Conservation (phyloP, 2,113 vertebrate species). For the Actenoides lindsayi region DNA sequence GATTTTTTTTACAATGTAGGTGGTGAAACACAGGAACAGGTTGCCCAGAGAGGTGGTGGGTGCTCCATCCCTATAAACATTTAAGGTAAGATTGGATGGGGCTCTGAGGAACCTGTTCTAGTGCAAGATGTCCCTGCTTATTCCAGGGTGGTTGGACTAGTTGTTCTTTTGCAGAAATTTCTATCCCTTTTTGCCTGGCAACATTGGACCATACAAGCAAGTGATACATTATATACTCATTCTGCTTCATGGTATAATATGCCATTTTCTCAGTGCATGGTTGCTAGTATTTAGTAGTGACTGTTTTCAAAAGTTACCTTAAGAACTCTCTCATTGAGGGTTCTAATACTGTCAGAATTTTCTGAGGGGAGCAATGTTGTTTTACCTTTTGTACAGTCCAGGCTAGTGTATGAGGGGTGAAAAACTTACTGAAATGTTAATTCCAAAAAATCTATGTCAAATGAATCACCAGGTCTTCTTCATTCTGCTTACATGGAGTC, state of each 20-base stretch:
- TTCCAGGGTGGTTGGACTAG: too few species aligned
- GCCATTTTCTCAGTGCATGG: neutral
- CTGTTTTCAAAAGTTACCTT: neutral
- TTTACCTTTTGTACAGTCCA: neutral
- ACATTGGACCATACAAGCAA: neutral
- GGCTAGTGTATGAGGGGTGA: neutral
- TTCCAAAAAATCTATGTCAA: neutral
- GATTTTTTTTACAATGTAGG: rapidly evolving
- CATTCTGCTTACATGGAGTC: neutral
- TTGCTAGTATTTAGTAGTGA: neutral
- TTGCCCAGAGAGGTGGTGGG: neutral
- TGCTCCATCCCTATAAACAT: neutral
- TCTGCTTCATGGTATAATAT: neutral
- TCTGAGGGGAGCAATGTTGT: rapidly evolving
- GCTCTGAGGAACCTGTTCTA: too few species aligned
- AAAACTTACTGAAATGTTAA: neutral
- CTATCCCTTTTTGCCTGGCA: too few species aligned
- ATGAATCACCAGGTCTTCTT: neutral
- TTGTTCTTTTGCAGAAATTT: too few species aligned
- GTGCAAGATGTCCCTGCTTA: too few species aligned
- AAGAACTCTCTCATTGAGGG: neutral
- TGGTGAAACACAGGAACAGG: neutral
- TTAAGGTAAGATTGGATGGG: too few species aligned
- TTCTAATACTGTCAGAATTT: neutral
- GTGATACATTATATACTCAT: neutral